phyloP scores from a whole-genome alignment of 2,888 invertebrate species.

The Caenorhabditis imperialis region DNA sequence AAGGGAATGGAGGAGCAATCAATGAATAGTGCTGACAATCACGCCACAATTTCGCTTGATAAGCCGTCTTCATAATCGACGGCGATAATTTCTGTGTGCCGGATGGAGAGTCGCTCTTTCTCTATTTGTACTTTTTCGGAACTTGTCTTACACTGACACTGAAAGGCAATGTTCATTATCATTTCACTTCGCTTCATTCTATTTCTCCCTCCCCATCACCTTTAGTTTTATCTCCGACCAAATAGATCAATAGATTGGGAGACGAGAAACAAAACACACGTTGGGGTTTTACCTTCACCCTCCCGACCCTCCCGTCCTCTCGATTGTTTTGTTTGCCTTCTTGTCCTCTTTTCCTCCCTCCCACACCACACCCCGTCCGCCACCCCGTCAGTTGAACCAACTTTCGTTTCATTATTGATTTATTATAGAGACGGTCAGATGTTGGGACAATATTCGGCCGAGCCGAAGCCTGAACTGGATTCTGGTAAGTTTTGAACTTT shows the following conservation, averaged over 20 bases:
- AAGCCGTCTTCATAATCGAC: too few species aligned
- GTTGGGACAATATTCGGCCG: conserved; percentile 16
- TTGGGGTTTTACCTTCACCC: conserved; percentile 48
- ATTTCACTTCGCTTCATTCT: conserved; percentile 7
- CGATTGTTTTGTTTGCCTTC: conserved; percentile 51
- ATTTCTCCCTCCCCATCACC: too few species aligned
- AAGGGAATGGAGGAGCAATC: too few species aligned
- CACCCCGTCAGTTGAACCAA: conserved; percentile 45
- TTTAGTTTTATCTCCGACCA: conserved; percentile 35
- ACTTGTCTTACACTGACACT: too few species aligned
- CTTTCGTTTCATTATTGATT: conserved; percentile 55
- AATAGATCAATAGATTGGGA: conserved; percentile 45
- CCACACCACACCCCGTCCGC: conserved; percentile 20
- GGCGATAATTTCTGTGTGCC: not conserved
- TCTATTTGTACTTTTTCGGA: too few species aligned
- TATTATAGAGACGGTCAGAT: conserved; percentile 41
- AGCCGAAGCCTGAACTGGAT: conserved; percentile 12
- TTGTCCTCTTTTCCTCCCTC: conserved; percentile 46
- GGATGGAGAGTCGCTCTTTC: not conserved
- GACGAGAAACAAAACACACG: conserved; percentile 49
- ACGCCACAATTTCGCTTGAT: conserved; percentile 38
- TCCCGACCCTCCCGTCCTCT: conserved; percentile 36
- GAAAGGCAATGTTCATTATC: not conserved
- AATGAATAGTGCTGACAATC: conserved; percentile 22
- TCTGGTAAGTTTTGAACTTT: conserved; percentile 2